Evolutionary conservation across 2,888 invertebrate genomes (phyloP), one percentile per base, ranked within the genome.

Genomic region (Antheraea assamensis): DNA sequence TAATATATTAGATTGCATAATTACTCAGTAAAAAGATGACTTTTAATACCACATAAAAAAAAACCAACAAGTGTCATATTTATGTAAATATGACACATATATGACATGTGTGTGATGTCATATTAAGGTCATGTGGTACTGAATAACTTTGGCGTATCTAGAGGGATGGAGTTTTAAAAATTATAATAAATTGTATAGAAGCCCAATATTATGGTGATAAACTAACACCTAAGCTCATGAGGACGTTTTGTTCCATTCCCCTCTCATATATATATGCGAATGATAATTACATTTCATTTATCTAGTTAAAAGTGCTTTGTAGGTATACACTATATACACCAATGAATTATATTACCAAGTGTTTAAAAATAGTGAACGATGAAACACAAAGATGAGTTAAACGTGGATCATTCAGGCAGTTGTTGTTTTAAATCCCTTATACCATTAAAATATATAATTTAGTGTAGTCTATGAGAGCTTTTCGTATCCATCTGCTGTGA

Each of bases 401-500:
- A 58, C 4, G 24, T 8, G n/a, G n/a, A 58, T 58, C 58, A 58
- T 24, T 24, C 24, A 58, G 58, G 8, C 21, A 24, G 24, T 58
- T n/a, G n/a, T 55, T 24, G 24, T 58, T 58, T n/a, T 58, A 13
- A 24, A 24, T 58, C 58, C 7, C 10, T n/a, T 7, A 58, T 24
- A 58, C n/a, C 24, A 24, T 58, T 58, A 58, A 30, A 35, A 68
- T n/a, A 68, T 68, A 68, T 68, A 35, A 13, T 68, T n/a, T 35
- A 19, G 21, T 35, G 2, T 35, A 68, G 21, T 68, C 35, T 30
- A 17, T 31, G 35, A 66, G 31, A 35, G 68, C 35, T 68, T n/a
- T 68, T 68, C 35, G 35, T 68, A 68, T 68, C 7, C 35, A 35
- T 35, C 10, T n/a, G 68, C 68, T 35, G 68, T 68, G 68, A 31